Percentiles rank a stretch among this genome's conserved stretches.
These are phyloP conservation scores for Lucinisca nassula DNA, from an alignment of 2,888 invertebrate species.

Conservation along the genomic window DNA sequence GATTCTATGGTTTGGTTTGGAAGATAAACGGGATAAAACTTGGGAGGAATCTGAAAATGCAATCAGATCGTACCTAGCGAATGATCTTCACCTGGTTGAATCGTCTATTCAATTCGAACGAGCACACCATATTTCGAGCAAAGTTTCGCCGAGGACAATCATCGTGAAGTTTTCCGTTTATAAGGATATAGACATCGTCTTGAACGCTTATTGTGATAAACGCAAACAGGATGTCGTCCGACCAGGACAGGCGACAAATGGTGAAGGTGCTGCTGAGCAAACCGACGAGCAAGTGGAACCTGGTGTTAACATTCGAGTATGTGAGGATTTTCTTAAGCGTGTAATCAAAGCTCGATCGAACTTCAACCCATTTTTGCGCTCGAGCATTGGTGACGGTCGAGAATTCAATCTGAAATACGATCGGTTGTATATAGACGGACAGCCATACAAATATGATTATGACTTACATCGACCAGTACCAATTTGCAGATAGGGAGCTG, in stretches of 20 bases:
- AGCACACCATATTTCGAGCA: not conserved
- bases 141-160: not conserved
- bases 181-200: not conserved
- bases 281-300: not conserved
- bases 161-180: constrained; percentile 2
- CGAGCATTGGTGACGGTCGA: not conserved
- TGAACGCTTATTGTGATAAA: not conserved
- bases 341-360: not conserved
- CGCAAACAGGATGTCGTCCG: not conserved
- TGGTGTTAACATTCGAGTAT: not conserved
- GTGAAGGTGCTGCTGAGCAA: not conserved
- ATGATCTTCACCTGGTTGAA: not conserved
- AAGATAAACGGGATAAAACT: constrained; percentile 6
- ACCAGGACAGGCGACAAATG: too few species aligned
- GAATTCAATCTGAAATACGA: not conserved
- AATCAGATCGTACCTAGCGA: not conserved
- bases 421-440: not conserved
- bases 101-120: not conserved
- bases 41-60: constrained; percentile 5
- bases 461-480: not conserved
- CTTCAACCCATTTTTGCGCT: not conserved
- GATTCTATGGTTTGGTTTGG: not conserved
- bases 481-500: not conserved
- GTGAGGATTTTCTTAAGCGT: not conserved
- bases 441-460: not conserved